Base-by-base conservation (phyloP, 2,113 vertebrate species). In the Nyctereutes procyonoides region DNA sequence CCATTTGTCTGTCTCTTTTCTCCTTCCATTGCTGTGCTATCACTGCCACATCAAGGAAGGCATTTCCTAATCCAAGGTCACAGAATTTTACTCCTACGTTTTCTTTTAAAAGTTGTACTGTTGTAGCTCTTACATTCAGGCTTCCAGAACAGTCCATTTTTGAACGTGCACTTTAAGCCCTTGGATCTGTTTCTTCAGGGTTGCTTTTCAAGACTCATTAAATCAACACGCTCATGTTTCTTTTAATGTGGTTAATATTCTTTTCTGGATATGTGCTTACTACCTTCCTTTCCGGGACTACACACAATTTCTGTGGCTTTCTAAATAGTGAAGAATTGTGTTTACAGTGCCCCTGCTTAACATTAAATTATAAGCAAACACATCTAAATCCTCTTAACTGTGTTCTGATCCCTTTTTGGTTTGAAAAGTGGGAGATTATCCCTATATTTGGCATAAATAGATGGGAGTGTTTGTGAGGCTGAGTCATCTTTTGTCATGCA, bases 381-480 rank as follows among this genome's bases (percentile, higher is more conserved):
- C 48, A 77, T 88, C 48, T 71, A 96, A 97, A 93, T 96, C 58
- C 38, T 84, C 80, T 97, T 97, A 95, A 53, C 86, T 96, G 92
- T 79, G 76, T 90, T 89, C 95, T 92, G 92, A 97, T 97, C 38
- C 71, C 55, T 71, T 60, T 97, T 94, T 95, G 96, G 80, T 84
- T 90, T 62, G 74, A 81, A 90, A 93, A 95, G 74, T 83, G 67
- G 77, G 55, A 85, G 93, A 95, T 95, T 92, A 95, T 95, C 62
- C 58, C 76, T 62, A 11, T 84, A 87, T 95, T 93, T 96, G 74
- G 55, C 89, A 95, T 93, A 90, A 96, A 90, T 89, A 95, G 74
- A 95, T 48, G 81, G 93, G 32, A 87, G 83, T 35, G 74, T 71
- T 91, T 96, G 80, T 92, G 80, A 90, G 32, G 65, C 63, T 82